Evolutionary conservation across 2,113 vertebrate genomes (phyloP).

Genomic region (Morone saxatilis): DNA sequence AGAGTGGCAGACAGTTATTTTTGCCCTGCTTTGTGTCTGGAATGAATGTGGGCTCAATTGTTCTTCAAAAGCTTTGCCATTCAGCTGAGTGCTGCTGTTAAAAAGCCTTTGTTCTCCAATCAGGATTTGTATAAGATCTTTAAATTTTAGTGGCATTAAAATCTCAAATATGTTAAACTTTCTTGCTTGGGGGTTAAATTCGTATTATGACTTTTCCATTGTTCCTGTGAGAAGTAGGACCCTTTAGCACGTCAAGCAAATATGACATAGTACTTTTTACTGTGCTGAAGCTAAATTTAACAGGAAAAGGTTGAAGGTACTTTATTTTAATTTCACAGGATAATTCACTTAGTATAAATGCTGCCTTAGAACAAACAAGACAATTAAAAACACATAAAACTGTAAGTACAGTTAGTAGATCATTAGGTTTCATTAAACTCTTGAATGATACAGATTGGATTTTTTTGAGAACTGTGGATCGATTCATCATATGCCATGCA

Average conservation of each 20-base stretch:
- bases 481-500: background rate
- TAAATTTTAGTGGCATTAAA: conserved; percentile 20
- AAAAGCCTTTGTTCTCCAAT: conserved; percentile 55
- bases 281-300: background rate
- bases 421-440: background rate
- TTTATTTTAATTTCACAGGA: no score
- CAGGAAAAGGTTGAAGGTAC: background rate
- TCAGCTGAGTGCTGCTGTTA: conserved; percentile 21
- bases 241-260: background rate
- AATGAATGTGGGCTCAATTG: conserved; percentile 37
- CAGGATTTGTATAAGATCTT: conserved; percentile 27
- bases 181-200: background rate
- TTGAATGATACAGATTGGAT: background rate
- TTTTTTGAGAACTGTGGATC: background rate
- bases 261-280: background rate
- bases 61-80: conserved; percentile 29
- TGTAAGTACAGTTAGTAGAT: background rate
- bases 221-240: background rate
- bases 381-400: background rate
- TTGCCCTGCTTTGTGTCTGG: conserved; percentile 38
- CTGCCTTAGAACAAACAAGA: background rate
- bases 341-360: background rate
- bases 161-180: conserved; percentile 12
- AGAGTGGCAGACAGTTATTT: conserved; percentile 11
- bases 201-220: background rate